Base-by-base conservation (phyloP, 1,140 invertebrate genomes). In the Elysia chlorotica region DNA sequence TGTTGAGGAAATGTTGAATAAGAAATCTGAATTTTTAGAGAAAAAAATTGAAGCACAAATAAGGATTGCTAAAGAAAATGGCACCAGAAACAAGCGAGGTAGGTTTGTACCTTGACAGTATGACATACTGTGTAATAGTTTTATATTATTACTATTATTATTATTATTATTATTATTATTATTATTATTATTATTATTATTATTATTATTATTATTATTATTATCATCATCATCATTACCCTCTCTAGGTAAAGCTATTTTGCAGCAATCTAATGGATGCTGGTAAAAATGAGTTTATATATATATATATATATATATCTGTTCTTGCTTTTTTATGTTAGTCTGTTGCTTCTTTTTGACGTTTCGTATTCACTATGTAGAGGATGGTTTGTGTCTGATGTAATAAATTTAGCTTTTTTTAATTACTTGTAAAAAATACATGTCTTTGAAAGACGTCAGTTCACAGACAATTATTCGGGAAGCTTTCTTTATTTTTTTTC, bases 1-100 rank as follows among this genome's bases (percentile, higher is more conserved):
- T 88, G 97, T 95, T 0, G 97, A 99, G 86, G 97, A 99, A 85
- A 94, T 99, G 93, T 90, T 99, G 38, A 90, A 95, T 21, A 99
- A 99, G 86, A 99, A 99, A 88, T 96, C 98, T 83, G 95, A 97
- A 68, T 98, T 96, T 89, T 89, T 99, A 41, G 97, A 99, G 87
- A 94, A 93, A 78, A 99, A 99, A 91, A 96, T 99, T 79, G 93
- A 96, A 79, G 88, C 92, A 78, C 96, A 99, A 89, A 87, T 98
- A 72, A 89, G 90, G 37, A 91, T 91, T 62, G 97, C 97, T 4
- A 96, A 92, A 84, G 95, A 96, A 88, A 93, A 99, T 91, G 97
- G 95, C 63, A 93, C 94, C 0, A 98, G 96, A 89, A 99, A 99
- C 87, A 99, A 98, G 90, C 89, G 97, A 93, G 94, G 95, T 96